Base-by-base conservation (phyloP, 2,888 invertebrate genomes). In the Congeria kusceri region DNA sequence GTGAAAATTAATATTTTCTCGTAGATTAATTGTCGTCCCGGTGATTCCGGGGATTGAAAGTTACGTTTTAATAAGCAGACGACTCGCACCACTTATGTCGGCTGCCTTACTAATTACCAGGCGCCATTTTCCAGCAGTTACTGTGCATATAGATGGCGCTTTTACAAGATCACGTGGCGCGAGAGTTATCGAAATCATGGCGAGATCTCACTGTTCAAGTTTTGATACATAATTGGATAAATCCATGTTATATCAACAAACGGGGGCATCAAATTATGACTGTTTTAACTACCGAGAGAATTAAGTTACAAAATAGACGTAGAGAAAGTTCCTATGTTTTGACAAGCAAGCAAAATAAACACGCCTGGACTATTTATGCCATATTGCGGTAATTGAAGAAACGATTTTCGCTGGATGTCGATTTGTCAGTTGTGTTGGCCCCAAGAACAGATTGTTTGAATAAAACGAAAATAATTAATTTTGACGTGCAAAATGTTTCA, bases 201-300 rank as follows among this genome's bases (percentile, higher is more conserved):
- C 64, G 74, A 74, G 39, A 39, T 68, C 80, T 73, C 57, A 71
- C 67, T 61, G 79, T 56, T 68, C 56, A 18, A 67, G 66, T 39
- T 47, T 66, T 71, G 83, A 80, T 83, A 69, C 64, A 77, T 83
- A 83, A 83, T 83, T 83, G 79, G 83, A 74, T 74, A 77, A 83
- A 83, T 70, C 76, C 68, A 61, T 47, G 64, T 76, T 61, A 68
- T 73, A 73, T 77, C 80, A 80, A 72, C 72, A 76, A 66, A 61
- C 76, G 76, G 73, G 72, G 76, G 68, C 80, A 76, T 80, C 80
- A 80, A 69, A 62, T 64, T 70, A 61, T 44, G 63, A 61, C 69
- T 47, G 65, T 61, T 80, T 73, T 73, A 53, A 70, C 63, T 49
- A 66, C 63, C 64, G 64, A 56, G 23, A 46, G 75, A 65, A 76